These are phyloP conservation scores for Botrylloides violaceus DNA, from an alignment of 23 tunicate genomes.

Conservation along the genomic window DNA sequence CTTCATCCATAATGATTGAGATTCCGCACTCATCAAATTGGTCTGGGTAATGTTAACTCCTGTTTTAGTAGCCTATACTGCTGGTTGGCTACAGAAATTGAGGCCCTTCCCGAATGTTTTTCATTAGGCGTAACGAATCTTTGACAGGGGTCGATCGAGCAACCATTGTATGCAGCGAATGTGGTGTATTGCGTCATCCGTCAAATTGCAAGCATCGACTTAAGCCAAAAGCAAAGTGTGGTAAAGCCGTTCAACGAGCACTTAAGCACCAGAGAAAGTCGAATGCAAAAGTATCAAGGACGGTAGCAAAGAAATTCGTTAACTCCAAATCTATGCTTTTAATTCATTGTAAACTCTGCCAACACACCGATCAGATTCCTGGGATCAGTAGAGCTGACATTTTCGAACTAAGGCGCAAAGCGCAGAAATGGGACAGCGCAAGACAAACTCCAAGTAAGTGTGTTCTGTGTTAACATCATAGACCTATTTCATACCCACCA, in stretches of 20 bases:
- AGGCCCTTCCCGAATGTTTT: neutral
- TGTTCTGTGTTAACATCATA: too few species aligned
- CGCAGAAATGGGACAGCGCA: neutral
- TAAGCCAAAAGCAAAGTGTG: slow-evolving; percentile 7
- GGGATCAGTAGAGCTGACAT: neutral
- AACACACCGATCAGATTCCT: neutral
- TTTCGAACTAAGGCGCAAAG: neutral
- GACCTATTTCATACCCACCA: too few species aligned
- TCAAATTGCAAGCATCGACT: neutral
- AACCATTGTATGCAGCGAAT: neutral
- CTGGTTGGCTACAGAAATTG: neutral
- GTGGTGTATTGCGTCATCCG: slow-evolving; percentile 4
- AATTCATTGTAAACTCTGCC: slow-evolving; percentile 6
- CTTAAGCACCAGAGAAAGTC: neutral
- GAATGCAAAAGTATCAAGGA: neutral
- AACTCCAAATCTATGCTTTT: slow-evolving; percentile 2
- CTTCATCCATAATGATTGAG: too few species aligned
- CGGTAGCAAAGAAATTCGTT: neutral
- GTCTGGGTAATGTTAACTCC: neutral
- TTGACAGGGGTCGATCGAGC: neutral
- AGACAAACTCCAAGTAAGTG: neutral
- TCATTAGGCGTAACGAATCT: neutral
- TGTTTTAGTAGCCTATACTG: neutral
- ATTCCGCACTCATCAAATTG: neutral
- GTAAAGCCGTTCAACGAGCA: slow-evolving; percentile 3